These are phyloP conservation scores for Drosophila helvetica DNA, from an alignment of 2,888 invertebrate species.

Conservation along the genomic window DNA sequence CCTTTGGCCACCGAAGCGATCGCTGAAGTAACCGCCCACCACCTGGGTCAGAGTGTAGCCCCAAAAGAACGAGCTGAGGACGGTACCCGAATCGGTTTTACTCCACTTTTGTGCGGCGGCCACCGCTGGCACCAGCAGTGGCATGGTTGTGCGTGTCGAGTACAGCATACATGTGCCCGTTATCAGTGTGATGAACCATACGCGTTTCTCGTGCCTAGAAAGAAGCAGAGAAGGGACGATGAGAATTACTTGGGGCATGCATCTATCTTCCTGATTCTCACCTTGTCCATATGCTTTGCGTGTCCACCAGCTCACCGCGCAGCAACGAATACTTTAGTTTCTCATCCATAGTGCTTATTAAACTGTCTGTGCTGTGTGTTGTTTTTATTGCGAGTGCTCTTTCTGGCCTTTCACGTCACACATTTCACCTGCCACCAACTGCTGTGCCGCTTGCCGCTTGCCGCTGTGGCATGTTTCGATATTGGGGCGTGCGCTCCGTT, in stretches of 20 bases:
- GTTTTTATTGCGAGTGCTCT: slow-evolving; percentile 22
- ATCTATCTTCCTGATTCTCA: slow-evolving; percentile 33
- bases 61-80: slow-evolving; percentile 90
- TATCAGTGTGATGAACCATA: slow-evolving; percentile 87
- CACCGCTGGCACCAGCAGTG: slow-evolving; percentile 87
- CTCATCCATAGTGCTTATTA: slow-evolving; percentile 76
- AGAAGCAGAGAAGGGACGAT: not conserved
- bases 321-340: slow-evolving; percentile 83
- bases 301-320: slow-evolving; percentile 84
- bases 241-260: no score
- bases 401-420: slow-evolving; percentile 35
- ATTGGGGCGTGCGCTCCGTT: slow-evolving; percentile 4
- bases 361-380: not conserved
- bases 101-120: slow-evolving; percentile 88
- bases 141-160: slow-evolving; percentile 88
- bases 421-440: slow-evolving; percentile 25
- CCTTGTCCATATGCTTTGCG: slow-evolving; percentile 83
- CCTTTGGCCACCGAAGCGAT: slow-evolving; percentile 87
- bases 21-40: slow-evolving; percentile 86
- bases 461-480: slow-evolving; percentile 45
- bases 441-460: slow-evolving; percentile 32
- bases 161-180: slow-evolving; percentile 88
- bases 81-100: slow-evolving; percentile 88
- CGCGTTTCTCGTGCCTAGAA: slow-evolving; percentile 85
- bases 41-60: slow-evolving; percentile 88